Base-by-base conservation (phyloP, 2,888 invertebrate species). In the Limnephilus lunatus region DNA sequence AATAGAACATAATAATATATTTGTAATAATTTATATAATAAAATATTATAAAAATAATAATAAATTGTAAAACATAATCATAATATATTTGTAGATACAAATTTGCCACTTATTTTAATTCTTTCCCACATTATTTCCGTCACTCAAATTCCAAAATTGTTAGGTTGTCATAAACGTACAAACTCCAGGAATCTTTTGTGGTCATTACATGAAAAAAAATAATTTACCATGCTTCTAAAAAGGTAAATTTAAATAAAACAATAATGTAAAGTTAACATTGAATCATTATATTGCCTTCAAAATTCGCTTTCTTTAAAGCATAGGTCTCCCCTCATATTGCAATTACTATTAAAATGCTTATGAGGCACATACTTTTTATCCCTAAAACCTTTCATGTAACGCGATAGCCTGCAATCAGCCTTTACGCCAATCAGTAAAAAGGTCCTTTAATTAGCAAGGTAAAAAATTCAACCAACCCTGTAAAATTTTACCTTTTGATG, bases 311-410 rank as follows among this genome's bases (percentile, higher is more conserved):
- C 19, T 68, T 68, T 68, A 68, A 68, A 68, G 25, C 68, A n/a
- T 25, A 7, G 9, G 68, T 68, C 25, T 68, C 68, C 68, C 68
- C n/a, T 85, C 39, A 35, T 25, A 85, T 35, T 44, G 31, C 35
- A 35, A 39, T 35, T 32, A 85, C 19, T 68, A 68, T 68, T 68
- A 68, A 68, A 68, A 68, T 68, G 68, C 68, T 68, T 68, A 25
- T n/a, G 68, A 68, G 68, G 68, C 68, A 68, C 68, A 68, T 68
- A n/a, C 68, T 68, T 68, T 68, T 68, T n/a, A 68, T 68, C 68
- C 68, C 68, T 9, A n/a, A 68, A 68, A 68, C 68, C 9, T 68
- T n/a, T 68, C 25, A 9, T n/a, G 68, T 68, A 25, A 68, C 68
- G n/a, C 11, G 68, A 68, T 68, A 68, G 68, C 25, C 68, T n/a